Conservation (phyloP, 2,797 vertebrate genomes). For the Pangasius krempfi region DNA sequence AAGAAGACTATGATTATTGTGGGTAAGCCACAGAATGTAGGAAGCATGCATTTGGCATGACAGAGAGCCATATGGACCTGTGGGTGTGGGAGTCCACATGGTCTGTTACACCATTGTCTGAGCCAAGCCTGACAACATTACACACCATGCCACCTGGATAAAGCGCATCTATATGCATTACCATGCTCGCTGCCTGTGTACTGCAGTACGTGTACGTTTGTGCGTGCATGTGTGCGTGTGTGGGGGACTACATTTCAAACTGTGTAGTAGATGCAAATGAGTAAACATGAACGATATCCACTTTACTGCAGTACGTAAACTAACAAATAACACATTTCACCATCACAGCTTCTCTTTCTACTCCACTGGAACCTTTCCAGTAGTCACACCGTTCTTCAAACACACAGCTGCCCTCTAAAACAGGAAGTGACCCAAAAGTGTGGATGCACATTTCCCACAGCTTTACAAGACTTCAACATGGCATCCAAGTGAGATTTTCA, state of each 20-base stretch:
- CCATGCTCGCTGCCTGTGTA: neutral
- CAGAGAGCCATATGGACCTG: conserved; percentile 1
- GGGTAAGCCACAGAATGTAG: neutral
- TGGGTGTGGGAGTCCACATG: neutral
- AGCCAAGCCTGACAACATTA: neutral
- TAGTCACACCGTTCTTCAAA: conserved; percentile 25
- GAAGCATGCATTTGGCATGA: neutral
- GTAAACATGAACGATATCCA: neutral
- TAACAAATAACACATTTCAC: neutral
- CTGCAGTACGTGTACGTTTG: too few species aligned
- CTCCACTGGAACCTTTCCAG: neutral
- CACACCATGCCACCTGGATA: neutral
- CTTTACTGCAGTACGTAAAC: neutral
- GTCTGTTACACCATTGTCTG: too few species aligned
- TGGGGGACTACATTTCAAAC: neutral
- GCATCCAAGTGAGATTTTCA: conserved; percentile 46
- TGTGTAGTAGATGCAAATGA: neutral
- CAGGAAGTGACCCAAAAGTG: conserved; percentile 58
- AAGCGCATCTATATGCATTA: neutral
- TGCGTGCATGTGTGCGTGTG: neutral
- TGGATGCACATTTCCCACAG: conserved; percentile 44
- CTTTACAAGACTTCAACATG: conserved; percentile 15
- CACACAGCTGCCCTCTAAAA: conserved; percentile 33
- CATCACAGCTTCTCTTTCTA: neutral
- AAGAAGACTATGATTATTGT: too few species aligned